Conservation (phyloP, 2,888 invertebrate species). For the Erebia epiphron region DNA sequence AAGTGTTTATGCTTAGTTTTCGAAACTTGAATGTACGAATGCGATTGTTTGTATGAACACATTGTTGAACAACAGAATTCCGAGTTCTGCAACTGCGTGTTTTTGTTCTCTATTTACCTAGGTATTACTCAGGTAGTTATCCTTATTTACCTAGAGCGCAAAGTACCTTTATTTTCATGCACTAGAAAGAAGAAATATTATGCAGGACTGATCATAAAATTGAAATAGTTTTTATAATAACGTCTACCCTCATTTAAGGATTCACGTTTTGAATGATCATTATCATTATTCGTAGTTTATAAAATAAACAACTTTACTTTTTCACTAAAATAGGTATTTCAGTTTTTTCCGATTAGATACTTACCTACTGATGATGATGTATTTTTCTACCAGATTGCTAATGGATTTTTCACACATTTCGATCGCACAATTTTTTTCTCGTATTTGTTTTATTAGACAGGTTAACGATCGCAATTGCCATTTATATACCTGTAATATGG, state of each 20-base stretch:
- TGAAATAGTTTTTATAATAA: not conserved
- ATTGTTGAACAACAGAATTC: not conserved
- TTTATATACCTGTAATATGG: not conserved
- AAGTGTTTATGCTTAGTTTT: conserved; percentile 31
- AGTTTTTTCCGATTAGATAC: not conserved
- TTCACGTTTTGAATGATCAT: not conserved
- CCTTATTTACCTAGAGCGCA: too few species aligned
- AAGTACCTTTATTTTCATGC: too few species aligned
- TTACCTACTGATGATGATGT: not conserved
- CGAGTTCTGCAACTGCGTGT: not conserved
- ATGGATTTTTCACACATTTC: not conserved
- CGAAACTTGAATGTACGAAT: conserved; percentile 8
- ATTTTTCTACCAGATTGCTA: not conserved
- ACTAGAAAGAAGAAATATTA: too few species aligned
- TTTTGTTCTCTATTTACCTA: not conserved
- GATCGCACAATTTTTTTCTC: not conserved
- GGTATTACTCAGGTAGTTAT: not conserved
- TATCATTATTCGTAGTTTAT: not conserved
- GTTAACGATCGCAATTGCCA: not conserved
- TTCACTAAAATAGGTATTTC: not conserved
- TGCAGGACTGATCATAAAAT: too few species aligned
- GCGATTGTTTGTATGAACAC: not conserved
- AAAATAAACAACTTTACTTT: not conserved
- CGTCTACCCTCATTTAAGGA: not conserved
- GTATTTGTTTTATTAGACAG: not conserved